Conservation (phyloP, 2,113 vertebrate species). For the Halcyon malimbica region DNA sequence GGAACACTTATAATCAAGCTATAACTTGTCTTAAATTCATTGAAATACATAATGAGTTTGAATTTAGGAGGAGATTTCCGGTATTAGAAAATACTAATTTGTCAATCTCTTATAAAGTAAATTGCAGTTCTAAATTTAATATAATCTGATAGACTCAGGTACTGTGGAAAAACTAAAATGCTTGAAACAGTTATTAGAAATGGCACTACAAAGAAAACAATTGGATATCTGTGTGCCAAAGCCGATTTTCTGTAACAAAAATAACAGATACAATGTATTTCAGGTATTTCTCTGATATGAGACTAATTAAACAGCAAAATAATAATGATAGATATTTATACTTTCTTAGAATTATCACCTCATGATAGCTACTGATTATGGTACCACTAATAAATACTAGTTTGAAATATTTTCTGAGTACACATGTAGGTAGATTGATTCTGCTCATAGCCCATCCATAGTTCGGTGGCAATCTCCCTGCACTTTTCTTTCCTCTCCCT, state of each 20-base stretch:
- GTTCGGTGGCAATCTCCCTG: background rate
- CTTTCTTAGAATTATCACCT: background rate
- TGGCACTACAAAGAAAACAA: background rate
- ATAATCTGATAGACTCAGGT: background rate
- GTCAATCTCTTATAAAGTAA: background rate
- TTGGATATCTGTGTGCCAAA: background rate
- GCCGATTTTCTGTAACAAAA: background rate
- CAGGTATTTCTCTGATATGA: background rate
- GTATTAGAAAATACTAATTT: background rate
- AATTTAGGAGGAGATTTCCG: background rate
- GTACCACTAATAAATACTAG: background rate
- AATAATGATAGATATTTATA: background rate
- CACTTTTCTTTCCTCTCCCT: background rate
- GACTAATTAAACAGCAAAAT: background rate
- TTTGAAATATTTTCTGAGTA: background rate
- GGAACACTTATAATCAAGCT: background rate
- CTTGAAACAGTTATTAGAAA: background rate
- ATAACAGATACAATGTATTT: background rate
- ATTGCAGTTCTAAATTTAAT: background rate
- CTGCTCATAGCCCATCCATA: background rate
- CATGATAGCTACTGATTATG: background rate
- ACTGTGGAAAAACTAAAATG: background rate
- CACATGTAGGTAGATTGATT: background rate
- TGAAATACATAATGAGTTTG: background rate
- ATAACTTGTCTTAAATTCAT: background rate